These are phyloP conservation scores for Centrocercus urophasianus DNA, from an alignment of 2,113 vertebrate genomes.

Conservation along the genomic window DNA sequence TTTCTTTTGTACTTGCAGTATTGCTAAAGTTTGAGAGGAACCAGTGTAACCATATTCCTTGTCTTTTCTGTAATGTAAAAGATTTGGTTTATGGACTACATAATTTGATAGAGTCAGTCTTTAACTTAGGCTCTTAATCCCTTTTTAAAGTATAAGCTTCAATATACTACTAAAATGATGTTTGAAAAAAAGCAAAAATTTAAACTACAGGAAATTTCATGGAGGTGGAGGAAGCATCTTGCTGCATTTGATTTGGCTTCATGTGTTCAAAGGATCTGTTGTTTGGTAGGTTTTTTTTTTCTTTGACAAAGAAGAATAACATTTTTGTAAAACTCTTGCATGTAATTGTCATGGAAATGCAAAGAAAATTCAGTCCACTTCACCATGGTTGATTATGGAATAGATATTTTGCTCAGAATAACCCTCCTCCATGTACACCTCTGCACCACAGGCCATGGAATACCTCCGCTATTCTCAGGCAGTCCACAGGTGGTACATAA, in stretches of 20 bases:
- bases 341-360: not conserved
- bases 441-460: not conserved
- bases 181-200: not conserved
- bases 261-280: not conserved
- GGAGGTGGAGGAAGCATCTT: not conserved
- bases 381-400: not conserved
- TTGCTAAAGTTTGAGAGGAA: not conserved
- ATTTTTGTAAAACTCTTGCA: not conserved
- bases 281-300: no score
- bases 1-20: not conserved
- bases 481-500: not conserved
- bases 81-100: not conserved
- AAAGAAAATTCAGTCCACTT: not conserved
- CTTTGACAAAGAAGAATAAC: not conserved
- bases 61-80: not conserved
- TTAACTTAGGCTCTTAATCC: not conserved
- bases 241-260: not conserved
- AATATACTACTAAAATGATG: not conserved
- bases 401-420: not conserved
- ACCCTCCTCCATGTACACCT: not conserved
- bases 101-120: constrained; percentile 7
- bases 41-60: not conserved
- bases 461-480: not conserved
- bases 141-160: not conserved
- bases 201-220: not conserved